phyloP scores from a whole-genome alignment of 1,140 invertebrate genomes.

The Anadara kagoshimensis region DNA sequence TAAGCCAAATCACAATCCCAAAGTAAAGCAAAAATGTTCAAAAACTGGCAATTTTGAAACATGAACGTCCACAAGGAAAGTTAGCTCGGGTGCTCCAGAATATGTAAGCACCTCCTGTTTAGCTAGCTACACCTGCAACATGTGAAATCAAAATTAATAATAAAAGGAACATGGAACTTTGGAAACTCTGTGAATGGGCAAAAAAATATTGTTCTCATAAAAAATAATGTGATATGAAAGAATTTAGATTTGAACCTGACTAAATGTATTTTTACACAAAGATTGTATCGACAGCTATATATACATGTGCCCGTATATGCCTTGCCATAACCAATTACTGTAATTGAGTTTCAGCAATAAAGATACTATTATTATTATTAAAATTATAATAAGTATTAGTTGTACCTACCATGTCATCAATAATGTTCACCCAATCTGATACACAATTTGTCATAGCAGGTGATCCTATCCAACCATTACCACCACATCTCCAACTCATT shows the following conservation, averaged over 20 bases:
- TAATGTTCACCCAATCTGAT: slow-evolving; percentile 89
- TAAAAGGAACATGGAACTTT: too few relatives aligned
- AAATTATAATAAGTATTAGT: background rate
- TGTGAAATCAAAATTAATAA: too few relatives aligned
- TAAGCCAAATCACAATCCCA: too few relatives aligned
- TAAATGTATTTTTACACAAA: background rate
- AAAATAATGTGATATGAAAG: background rate
- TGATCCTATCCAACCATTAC: slow-evolving; percentile 81
- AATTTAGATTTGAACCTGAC: background rate
- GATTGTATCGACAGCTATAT: background rate
- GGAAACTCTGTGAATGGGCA: too few relatives aligned
- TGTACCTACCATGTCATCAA: slow-evolving; percentile 71
- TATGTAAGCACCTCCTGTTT: too few relatives aligned
- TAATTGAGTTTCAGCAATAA: too few relatives aligned
- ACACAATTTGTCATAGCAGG: slow-evolving; percentile 94
- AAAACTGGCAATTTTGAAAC: too few relatives aligned
- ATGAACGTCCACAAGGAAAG: too few relatives aligned
- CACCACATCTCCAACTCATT: slow-evolving; percentile 70
- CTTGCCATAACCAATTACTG: background rate
- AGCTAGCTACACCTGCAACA: too few relatives aligned
- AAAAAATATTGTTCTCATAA: background rate
- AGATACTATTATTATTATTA: too few relatives aligned
- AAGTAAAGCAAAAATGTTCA: too few relatives aligned
- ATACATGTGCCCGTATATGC: background rate
- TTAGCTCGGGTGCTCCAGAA: too few relatives aligned